Evolutionary conservation across 2,888 invertebrate species (phyloP), one percentile per base, ranked within the genome.

Genomic region (Elysia crispata): DNA sequence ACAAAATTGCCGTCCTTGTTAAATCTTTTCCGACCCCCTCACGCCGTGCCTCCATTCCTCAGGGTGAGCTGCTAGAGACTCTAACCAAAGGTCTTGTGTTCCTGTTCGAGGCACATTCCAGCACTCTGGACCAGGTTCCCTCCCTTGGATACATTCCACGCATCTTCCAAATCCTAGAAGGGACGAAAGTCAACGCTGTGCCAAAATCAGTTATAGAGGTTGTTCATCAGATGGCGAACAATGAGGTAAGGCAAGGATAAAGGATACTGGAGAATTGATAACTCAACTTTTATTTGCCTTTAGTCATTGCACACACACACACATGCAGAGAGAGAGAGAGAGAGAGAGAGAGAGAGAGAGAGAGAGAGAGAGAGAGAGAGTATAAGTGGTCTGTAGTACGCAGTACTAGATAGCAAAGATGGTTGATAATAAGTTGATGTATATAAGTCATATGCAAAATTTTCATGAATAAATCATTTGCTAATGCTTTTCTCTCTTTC

Each of bases 201-300:
- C 96, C 97, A 79, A 95, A 95, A 89, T 95, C 96, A 80, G 95
- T 96, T 70, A 95, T 98, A 90, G 95, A 96, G 87, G 95, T 99
- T 87, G 94, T 98, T 83, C 96, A 97, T 90, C 96, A 97, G 84
- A 93, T 98, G 77, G 95, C 97, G 13, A 94, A 95, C 80, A 97
- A 95, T 86, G 96, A 96, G 93, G 97, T 97, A 90, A 85, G 88
- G 79, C 18, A n/a, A 15, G n/a, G n/a, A n/a, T n/a, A n/a, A n/a
- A n/a, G n/a, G n/a, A n/a, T n/a, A n/a, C n/a, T n/a, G n/a, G n/a
- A n/a, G n/a, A n/a, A n/a, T n/a, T n/a, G n/a, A n/a, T n/a, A n/a
- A n/a, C n/a, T n/a, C n/a, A n/a, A n/a, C n/a, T n/a, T n/a, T n/a
- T n/a, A n/a, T n/a, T n/a, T n/a, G n/a, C n/a, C n/a, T n/a, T n/a